Evolutionary conservation across 2,113 vertebrate species (phyloP), one percentile per base, ranked within the genome.

Genomic region (Brevimyrus niger): DNA sequence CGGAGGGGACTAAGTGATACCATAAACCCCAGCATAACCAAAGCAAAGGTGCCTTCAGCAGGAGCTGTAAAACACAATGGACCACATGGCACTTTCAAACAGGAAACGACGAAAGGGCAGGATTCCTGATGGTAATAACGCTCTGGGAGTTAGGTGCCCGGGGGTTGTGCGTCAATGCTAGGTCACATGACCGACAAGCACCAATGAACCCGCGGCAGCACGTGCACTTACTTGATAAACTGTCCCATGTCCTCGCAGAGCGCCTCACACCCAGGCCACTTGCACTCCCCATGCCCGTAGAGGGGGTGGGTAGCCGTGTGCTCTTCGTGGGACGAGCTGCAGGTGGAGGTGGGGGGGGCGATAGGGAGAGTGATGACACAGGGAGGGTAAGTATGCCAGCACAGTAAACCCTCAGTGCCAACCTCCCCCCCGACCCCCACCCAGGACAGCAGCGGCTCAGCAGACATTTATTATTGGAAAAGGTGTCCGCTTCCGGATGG

Each of bases 251-350:
- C 98, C 92, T 99, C 98, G 91, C 98, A 99, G 93, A 99, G 97
- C 91, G 98, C 98, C 96, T 99, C 98, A 91, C 98, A 99, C 94
- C 98, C 98, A 0, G 98, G 98, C 98, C 98, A 99, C 94, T 99
- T 99, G 93, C 98, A 99, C 94, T 99, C 98, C 90, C 98, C 98
- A 9, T 99, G 98, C 93, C 98, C 98, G 0, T 98, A 99, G 51
- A 99, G 97, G 35, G 97, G 98, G 94, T 99, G 98, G 90, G 98
- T 97, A 92, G 97, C 94, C 0, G 97, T 96, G 89, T 96, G 96
- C 94, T 99, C 97, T 96, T 99, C 98, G 0, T 98, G 98, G 91
- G 94, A 94, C 90, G 94, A 95, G 93, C 95, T 97, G 89, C 48
- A 87, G 53, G 15, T 58, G 46, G 83, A 7, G 51, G 44, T 2